Evolutionary conservation across 2,888 invertebrate species (phyloP).

Genomic region (Coenonympha glycerion): DNA sequence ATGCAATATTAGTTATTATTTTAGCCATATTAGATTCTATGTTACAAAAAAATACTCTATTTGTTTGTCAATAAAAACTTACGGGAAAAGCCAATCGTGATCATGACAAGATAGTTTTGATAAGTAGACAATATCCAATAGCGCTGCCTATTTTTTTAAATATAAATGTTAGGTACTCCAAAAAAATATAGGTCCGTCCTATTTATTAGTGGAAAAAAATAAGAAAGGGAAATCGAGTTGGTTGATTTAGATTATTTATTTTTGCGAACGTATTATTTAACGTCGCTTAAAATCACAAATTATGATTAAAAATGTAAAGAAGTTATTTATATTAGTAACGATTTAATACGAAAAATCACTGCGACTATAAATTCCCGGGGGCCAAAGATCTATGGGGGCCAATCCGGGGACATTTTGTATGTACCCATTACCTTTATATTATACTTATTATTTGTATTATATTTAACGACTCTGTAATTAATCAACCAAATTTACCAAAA

Average conservation of each 20-base stretch:
- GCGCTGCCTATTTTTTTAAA: slow-evolving; percentile 16
- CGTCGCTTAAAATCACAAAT: slow-evolving; percentile 4
- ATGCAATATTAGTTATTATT: slow-evolving; percentile 14
- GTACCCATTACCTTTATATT: too few species aligned
- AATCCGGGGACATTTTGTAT: too few species aligned
- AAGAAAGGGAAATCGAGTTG: too few species aligned
- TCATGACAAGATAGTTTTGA: slow-evolving; percentile 12
- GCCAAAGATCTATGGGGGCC: too few species aligned
- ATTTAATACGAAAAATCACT: too few species aligned
- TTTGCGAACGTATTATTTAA: background rate
- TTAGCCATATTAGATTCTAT: background rate
- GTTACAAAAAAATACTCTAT: background rate
- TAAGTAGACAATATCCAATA: slow-evolving; percentile 16
- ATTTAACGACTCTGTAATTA: too few species aligned
- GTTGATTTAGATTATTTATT: too few species aligned
- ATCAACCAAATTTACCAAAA: too few species aligned
- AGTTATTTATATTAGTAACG: background rate
- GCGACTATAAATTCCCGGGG: too few species aligned
- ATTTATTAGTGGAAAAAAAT: background rate
- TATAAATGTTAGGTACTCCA: slow-evolving; percentile 14
- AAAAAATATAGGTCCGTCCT: slow-evolving; percentile 20
- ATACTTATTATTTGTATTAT: too few species aligned
- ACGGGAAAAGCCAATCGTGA: background rate
- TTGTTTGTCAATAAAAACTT: background rate
- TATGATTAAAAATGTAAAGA: background rate